Conservation (phyloP, 2,113 vertebrate species). For the Siniperca knerii region DNA sequence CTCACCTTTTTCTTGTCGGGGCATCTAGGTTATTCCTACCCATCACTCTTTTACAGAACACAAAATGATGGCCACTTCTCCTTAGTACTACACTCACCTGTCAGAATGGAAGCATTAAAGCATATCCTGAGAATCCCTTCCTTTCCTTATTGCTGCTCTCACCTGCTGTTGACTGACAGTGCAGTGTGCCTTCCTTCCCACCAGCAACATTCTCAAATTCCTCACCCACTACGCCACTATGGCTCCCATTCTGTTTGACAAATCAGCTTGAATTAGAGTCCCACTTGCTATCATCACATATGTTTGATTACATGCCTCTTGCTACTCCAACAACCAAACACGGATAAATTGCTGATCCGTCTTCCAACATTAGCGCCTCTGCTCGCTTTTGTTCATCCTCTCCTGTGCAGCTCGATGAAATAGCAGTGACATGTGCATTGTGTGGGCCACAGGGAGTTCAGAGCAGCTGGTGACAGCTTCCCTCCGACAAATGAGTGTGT, state of each 20-base stretch:
- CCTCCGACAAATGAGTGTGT: slow-evolving; percentile 69
- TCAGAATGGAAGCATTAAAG: slow-evolving; percentile 42
- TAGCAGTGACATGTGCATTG: slow-evolving; percentile 53
- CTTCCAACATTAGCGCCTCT: slow-evolving; percentile 39
- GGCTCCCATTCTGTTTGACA: slow-evolving; percentile 26
- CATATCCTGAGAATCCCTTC: slow-evolving; percentile 26
- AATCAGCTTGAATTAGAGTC: slow-evolving; percentile 32
- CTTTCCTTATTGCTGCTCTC: slow-evolving; percentile 23
- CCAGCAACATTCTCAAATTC: slow-evolving; percentile 29
- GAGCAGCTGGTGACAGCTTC: slow-evolving; percentile 72
- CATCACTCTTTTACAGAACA: slow-evolving; percentile 1
- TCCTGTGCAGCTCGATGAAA: slow-evolving; percentile 36
- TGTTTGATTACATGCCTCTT: slow-evolving; percentile 58
- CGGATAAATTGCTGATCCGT: slow-evolving; percentile 56
- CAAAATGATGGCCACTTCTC: slow-evolving; percentile 23
- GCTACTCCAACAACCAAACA: slow-evolving; percentile 37
- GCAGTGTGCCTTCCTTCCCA: slow-evolving; percentile 13
- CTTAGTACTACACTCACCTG: slow-evolving; percentile 23
- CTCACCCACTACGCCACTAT: background rate
- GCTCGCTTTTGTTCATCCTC: slow-evolving; percentile 37
- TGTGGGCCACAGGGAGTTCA: slow-evolving; percentile 47
- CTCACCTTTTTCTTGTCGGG: background rate
- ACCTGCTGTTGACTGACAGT: slow-evolving; percentile 38
- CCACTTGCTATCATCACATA: slow-evolving; percentile 29
- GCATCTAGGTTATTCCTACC: background rate